These are phyloP conservation scores for Craniophora ligustri DNA, from an alignment of 2,888 invertebrate species.

Conservation along the genomic window DNA sequence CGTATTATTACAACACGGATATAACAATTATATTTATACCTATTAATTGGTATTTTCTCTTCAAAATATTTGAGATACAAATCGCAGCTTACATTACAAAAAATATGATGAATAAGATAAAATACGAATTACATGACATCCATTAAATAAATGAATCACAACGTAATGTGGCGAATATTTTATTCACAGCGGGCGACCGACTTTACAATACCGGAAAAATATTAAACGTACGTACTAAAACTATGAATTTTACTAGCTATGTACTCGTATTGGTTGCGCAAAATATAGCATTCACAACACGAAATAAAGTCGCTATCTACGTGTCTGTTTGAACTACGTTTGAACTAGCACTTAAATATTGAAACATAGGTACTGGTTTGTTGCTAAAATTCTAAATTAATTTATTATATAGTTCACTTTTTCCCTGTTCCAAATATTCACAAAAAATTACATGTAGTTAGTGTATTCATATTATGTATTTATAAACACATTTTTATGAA, in stretches of 20 bases:
- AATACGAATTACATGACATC: slow-evolving; percentile 47
- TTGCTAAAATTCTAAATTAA: too few relatives aligned
- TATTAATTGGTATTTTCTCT: not conserved
- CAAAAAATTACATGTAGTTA: too few relatives aligned
- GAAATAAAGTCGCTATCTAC: slow-evolving; percentile 37
- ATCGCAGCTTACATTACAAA: slow-evolving; percentile 45
- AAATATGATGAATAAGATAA: slow-evolving; percentile 49
- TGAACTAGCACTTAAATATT: slow-evolving; percentile 40
- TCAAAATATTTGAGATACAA: slow-evolving; percentile 53
- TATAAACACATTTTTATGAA: too few relatives aligned
- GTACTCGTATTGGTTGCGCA: slow-evolving; percentile 30
- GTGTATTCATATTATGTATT: too few relatives aligned
- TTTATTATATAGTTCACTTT: too few relatives aligned
- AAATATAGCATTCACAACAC: slow-evolving; percentile 22
- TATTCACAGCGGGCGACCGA: slow-evolving; percentile 36
- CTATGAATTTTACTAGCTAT: slow-evolving; percentile 55
- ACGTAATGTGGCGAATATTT: slow-evolving; percentile 36
- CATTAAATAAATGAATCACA: slow-evolving; percentile 48
- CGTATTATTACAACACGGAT: not conserved
- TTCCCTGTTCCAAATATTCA: too few relatives aligned
- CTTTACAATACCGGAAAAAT: slow-evolving; percentile 26
- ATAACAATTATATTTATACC: not conserved
- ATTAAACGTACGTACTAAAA: slow-evolving; percentile 39
- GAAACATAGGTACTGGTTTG: slow-evolving; percentile 35
- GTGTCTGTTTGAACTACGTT: slow-evolving; percentile 26